Evolutionary conservation across 2,888 invertebrate species (phyloP), one percentile per base, ranked within the genome.

Genomic region (Clunio marinus): DNA sequence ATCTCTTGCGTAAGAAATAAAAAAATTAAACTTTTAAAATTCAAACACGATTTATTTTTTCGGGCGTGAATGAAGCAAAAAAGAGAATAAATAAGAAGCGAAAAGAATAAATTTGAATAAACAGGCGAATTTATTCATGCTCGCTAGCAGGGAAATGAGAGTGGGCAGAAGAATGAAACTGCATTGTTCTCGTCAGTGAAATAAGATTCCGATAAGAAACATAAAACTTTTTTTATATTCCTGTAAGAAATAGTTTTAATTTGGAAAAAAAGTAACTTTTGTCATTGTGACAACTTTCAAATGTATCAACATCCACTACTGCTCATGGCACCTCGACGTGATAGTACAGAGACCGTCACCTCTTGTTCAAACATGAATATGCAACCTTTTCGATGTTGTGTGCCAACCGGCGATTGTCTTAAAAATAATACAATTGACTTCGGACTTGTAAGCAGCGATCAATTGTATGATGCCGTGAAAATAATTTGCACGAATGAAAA

Each of bases 401-500:
- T 89, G 65, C 93, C 93, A 69, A 83, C 81, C 73, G 88, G 89
- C 74, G 92, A 91, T 75, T 92, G 92, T 77, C 83, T 89, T 70
- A 86, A 90, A 74, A 86, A 82, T 71, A 83, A 77, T 72, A 73
- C 76, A 25, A 72, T 74, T 70, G 80, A 81, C 72, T 80, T 78
- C 71, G 80, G 81, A 75, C 76, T 83, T 55, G 86, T 88, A 69
- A 81, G 84, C 69, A 75, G 84, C 71, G 88, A 88, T 75, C 87
- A 89, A 71, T 82, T 88, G 65, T 83, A 88, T 72, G 93, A 93
- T 74, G 88, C 89, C 57, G 87, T 95, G 72, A 89, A 90, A 77
- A 93, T 97, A 70, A 85, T 89, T 72, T 97, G 97, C 84, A 96
- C 94, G 83, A 96, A 96, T 81, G 95, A 95, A 76, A 86, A 87